Evolutionary conservation across 92 coral and sea anemone genomes (phyloP).

Genomic region (Siderastrea radians): DNA sequence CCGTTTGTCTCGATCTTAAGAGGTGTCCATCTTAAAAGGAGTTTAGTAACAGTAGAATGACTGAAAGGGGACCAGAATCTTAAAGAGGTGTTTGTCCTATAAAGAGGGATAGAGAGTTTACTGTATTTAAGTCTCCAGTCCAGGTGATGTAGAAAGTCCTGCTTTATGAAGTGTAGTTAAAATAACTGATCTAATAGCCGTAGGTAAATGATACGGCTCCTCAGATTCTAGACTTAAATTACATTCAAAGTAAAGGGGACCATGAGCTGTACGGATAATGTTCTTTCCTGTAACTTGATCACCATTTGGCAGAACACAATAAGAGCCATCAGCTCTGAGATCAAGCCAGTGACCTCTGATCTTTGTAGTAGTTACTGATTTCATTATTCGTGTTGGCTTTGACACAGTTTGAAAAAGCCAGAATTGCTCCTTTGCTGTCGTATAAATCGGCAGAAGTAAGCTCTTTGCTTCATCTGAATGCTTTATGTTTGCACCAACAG

Average conservation of each 20-base stretch:
- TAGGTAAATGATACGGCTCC: conserved; percentile 15
- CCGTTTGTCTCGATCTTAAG: too few relatives aligned
- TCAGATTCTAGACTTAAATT: conserved; percentile 1
- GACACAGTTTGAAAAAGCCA: conserved; percentile 48
- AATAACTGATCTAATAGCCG: conserved; percentile 14
- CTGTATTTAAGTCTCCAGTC: too few relatives aligned
- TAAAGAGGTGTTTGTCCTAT: too few relatives aligned
- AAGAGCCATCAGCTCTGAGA: conserved; percentile 49
- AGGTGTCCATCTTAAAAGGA: too few relatives aligned
- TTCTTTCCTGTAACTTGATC: conserved; percentile 45
- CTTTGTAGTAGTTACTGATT: conserved; percentile 27
- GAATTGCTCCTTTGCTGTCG: conserved; percentile 50
- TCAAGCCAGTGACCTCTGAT: conserved; percentile 66
- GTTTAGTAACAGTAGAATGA: too few relatives aligned
- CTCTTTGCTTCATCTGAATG: conserved; percentile 46
- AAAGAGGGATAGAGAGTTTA: too few relatives aligned
- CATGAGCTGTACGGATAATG: conserved; percentile 59
- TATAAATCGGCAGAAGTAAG: conserved; percentile 49
- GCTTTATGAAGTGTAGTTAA: conserved; percentile 13
- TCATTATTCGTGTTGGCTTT: conserved; percentile 41
- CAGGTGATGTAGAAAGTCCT: conserved; percentile 3
- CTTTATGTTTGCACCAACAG: conserved; percentile 65
- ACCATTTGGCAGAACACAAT: conserved; percentile 5
- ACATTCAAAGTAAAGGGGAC: conserved; percentile 44
- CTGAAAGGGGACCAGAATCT: too few relatives aligned